A percentile compares a stretch with the other conserved stretches of the same genome.
phyloP scores from a whole-genome alignment of 2,888 invertebrate species.

The Acronicta alni region DNA sequence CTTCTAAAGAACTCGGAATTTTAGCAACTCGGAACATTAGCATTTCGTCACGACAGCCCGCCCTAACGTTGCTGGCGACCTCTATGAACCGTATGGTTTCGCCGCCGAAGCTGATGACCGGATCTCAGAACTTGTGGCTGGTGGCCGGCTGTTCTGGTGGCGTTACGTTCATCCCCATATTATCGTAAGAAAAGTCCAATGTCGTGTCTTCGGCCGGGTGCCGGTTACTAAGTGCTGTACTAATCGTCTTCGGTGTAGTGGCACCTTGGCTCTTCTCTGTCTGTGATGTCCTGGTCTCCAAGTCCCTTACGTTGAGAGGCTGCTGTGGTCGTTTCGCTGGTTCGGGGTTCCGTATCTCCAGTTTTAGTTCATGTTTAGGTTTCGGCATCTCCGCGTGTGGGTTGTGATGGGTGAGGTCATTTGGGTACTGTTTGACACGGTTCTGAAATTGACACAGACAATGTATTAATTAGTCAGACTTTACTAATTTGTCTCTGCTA shows the following conservation, averaged over 20 bases:
- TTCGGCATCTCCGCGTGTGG: slow-evolving; percentile 84
- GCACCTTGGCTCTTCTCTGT: slow-evolving; percentile 88
- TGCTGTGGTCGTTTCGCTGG: slow-evolving; percentile 76
- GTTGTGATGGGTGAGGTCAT: slow-evolving; percentile 83
- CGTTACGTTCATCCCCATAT: slow-evolving; percentile 93
- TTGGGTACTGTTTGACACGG: slow-evolving; percentile 82
- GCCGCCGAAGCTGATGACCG: slow-evolving; percentile 62
- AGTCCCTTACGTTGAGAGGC: slow-evolving; percentile 78
- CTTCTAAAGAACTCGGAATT: neutral
- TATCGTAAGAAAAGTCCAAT: slow-evolving; percentile 94
- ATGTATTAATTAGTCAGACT: neutral
- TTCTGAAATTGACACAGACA: slow-evolving; percentile 70
- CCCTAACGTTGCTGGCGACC: slow-evolving; percentile 33
- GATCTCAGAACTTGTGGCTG: slow-evolving; percentile 79
- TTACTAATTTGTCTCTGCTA: neutral
- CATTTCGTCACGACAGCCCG: slow-evolving; percentile 25
- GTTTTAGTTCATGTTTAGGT: slow-evolving; percentile 79
- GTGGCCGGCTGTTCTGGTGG: slow-evolving; percentile 84
- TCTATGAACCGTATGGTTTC: slow-evolving; percentile 62
- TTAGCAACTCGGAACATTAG: too few relatives aligned
- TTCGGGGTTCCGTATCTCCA: slow-evolving; percentile 82
- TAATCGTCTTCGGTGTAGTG: slow-evolving; percentile 91
- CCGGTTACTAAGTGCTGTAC: slow-evolving; percentile 92
- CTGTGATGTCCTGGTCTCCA: slow-evolving; percentile 79
- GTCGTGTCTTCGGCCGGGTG: slow-evolving; percentile 94